Percentiles rank a stretch among this genome's conserved stretches.
Evolutionary conservation across 2,888 invertebrate genomes (phyloP).

Genomic region (Seira sanloemensis): DNA sequence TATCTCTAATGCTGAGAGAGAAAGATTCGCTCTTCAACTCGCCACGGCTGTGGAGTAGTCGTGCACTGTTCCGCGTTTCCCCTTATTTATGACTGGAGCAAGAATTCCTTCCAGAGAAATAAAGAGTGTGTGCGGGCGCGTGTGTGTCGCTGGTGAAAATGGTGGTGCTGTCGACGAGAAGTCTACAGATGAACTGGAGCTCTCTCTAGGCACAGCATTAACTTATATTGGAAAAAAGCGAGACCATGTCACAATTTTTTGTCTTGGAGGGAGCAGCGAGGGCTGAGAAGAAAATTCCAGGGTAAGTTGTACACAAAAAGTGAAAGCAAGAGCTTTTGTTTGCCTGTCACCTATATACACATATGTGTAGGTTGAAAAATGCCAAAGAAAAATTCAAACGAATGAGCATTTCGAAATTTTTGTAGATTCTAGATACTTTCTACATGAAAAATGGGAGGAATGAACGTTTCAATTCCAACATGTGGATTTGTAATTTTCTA

Average conservation of each 20-base stretch:
- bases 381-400: no score
- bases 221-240: not conserved
- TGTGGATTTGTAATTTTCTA: no score
- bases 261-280: not conserved
- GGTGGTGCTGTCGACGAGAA: constrained; percentile 52
- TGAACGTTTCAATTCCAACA: no score
- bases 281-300: no score
- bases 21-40: not conserved
- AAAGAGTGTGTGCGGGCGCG: no score
- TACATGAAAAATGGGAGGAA: no score
- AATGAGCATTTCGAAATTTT: no score
- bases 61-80: not conserved
- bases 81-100: not conserved
- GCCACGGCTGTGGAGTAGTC: not conserved
- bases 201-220: not conserved
- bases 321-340: not conserved
- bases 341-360: not conserved
- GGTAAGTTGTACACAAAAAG: constrained; percentile 24
- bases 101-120: no score
- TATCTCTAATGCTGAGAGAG: not conserved
- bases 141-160: constrained; percentile 16
- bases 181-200: constrained; percentile 42
- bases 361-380: no score
- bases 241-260: not conserved
- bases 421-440: no score